Conservation (phyloP, 2,888 invertebrate genomes). For the Drosophila greeni region DNA sequence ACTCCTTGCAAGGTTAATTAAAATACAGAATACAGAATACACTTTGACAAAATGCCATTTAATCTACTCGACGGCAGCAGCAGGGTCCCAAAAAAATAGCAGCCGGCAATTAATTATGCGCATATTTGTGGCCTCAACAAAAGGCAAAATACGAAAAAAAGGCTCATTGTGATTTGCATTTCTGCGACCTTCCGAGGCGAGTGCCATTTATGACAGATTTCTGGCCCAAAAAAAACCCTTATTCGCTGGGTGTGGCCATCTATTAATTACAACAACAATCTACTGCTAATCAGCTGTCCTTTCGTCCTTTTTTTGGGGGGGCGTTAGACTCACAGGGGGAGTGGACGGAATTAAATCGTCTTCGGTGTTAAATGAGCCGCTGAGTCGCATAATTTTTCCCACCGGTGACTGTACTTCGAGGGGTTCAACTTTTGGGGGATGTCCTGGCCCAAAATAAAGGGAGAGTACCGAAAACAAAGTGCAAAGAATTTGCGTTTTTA, state of each 20-base stretch:
- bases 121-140: conserved; percentile 62
- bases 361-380: conserved; percentile 61
- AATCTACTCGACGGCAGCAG: conserved; percentile 54
- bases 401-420: conserved; percentile 40
- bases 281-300: conserved; percentile 44
- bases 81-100: conserved; percentile 7
- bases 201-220: conserved; percentile 64
- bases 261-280: conserved; percentile 60
- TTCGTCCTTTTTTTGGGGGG: neutral
- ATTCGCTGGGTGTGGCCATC: conserved; percentile 22
- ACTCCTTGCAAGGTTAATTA: conserved; percentile 52
- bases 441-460: neutral
- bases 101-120: conserved; percentile 64
- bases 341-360: conserved; percentile 29
- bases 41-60: conserved; percentile 70
- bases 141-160: conserved; percentile 48
- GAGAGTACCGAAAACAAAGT: neutral
- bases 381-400: conserved; percentile 55
- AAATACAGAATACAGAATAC: conserved; percentile 58
- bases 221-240: conserved; percentile 1
- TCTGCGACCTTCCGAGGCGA: conserved; percentile 32
- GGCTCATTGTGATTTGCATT: conserved; percentile 68
- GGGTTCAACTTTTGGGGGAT: neutral
- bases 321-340: neutral
- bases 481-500: conserved; percentile 1